Base-by-base conservation (phyloP, 1,140 invertebrate species). In the Temnothorax nylanderi region DNA sequence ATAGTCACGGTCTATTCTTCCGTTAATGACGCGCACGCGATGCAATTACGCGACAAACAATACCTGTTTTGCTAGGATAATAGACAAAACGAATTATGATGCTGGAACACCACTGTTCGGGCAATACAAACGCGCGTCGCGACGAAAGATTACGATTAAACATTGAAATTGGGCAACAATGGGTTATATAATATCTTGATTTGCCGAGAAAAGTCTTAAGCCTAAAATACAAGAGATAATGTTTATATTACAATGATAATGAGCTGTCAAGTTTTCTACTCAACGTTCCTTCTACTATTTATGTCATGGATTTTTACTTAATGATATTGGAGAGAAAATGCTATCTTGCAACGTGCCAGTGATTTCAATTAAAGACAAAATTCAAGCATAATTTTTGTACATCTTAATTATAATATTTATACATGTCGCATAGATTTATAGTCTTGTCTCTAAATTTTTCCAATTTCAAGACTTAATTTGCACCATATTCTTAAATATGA, bases 21-120 rank as follows among this genome's bases (percentile, higher is more conserved):
- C 26, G 78, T 81, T 81, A 81, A 81, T 81, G 78, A 71, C 78
- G 49, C 75, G 44, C 54, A 56, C 64, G 37, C 64, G 78, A 81
- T 71, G 65, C 37, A 81, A 81, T 81, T 81, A 81, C 51, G 34
- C 37, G n/a, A 34, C 47, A 16, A 81, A 81, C 78, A 81, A 71
- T 81, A 67, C 54, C 37, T 67, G 58, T 56, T 81, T 71, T 58
- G 37, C 21, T 32, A 7, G 65, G 78, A 81, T 81, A 81, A 81
- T 58, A 71, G 78, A 34, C 37, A 71, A 71, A 81, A 56, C 65
- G 18, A 81, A 49, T 81, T 71, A 56, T 58, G 5, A 56, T n/a
- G 16, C 65, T 56, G 34, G 37, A 44, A 26, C 5, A 51, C 13
- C n/a, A 51, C 60, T 62, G 37, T 47, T 34, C 47, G 10, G 49